phyloP scores from a whole-genome alignment of 2,888 invertebrate genomes.

The Ecliptopera silaceata region DNA sequence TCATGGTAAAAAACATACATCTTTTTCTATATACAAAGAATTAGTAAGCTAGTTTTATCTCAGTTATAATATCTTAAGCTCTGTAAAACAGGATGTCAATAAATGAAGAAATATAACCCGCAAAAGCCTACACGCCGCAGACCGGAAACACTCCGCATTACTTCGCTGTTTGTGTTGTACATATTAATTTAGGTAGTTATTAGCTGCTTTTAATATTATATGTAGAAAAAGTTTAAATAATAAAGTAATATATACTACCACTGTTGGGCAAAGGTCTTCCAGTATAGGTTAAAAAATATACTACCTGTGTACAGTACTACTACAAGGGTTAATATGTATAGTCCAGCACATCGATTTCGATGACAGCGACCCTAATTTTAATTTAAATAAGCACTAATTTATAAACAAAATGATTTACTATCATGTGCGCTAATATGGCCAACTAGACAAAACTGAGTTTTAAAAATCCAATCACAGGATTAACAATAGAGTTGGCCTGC shows the following conservation, averaged over 20 bases:
- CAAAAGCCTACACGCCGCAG: slow-evolving; percentile 11
- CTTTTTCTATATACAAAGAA: background rate
- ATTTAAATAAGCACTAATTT: too few species aligned
- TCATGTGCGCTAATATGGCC: too few species aligned
- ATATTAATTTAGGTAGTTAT: background rate
- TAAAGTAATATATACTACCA: background rate
- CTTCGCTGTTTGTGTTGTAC: slow-evolving; percentile 7
- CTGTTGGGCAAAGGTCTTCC: too few species aligned
- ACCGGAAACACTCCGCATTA: slow-evolving; percentile 29
- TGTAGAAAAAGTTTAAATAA: background rate
- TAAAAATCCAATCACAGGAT: too few species aligned
- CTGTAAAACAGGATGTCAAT: background rate
- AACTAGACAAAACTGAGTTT: too few species aligned
- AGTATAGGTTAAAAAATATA: too few species aligned
- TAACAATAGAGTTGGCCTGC: too few species aligned
- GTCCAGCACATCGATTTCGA: too few species aligned
- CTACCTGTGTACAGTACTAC: too few species aligned
- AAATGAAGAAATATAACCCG: slow-evolving; percentile 7
- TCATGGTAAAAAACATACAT: background rate
- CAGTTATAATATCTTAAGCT: background rate
- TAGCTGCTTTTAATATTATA: background rate
- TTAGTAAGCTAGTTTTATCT: background rate
- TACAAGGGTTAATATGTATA: too few species aligned
- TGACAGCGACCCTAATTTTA: too few species aligned
- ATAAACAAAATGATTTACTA: too few species aligned